Evolutionary conservation across 1,140 invertebrate species (phyloP).

Genomic region (Drosophila arizonae): DNA sequence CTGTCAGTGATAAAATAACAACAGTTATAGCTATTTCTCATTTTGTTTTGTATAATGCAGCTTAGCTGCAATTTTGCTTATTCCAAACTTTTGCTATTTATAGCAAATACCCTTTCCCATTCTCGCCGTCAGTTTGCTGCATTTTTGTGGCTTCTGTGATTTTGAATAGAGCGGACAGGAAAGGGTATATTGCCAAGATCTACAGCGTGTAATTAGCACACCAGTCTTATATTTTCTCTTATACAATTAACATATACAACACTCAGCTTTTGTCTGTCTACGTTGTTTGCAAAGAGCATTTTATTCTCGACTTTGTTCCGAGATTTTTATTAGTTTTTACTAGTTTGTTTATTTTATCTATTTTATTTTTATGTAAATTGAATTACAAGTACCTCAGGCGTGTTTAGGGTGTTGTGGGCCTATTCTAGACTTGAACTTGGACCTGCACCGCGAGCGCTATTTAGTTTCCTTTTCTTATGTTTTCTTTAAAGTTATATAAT

Average conservation of each 20-base stretch:
- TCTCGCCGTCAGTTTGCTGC: slow-evolving; percentile 26
- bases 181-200: neutral
- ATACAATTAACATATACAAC: neutral
- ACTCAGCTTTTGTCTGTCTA: slow-evolving; percentile 1
- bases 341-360: slow-evolving; percentile 25
- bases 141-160: slow-evolving; percentile 31
- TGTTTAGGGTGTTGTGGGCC: slow-evolving; percentile 1
- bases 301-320: neutral
- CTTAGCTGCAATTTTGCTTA: slow-evolving; percentile 55
- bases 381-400: slow-evolving; percentile 48
- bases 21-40: slow-evolving; percentile 43
- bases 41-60: slow-evolving; percentile 56
- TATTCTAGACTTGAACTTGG: slow-evolving; percentile 24
- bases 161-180: neutral
- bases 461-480: slow-evolving; percentile 24
- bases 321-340: neutral
- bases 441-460: slow-evolving; percentile 11
- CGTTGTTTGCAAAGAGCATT: slow-evolving; percentile 5
- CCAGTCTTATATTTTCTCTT: neutral
- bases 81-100: slow-evolving; percentile 17
- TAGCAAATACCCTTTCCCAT: slow-evolving; percentile 7
- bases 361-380: slow-evolving; percentile 59
- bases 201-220: neutral
- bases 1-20: slow-evolving; percentile 37
- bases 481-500: slow-evolving; percentile 25